phyloP scores from a whole-genome alignment of 2,888 invertebrate genomes.

The Spodoptera picta region DNA sequence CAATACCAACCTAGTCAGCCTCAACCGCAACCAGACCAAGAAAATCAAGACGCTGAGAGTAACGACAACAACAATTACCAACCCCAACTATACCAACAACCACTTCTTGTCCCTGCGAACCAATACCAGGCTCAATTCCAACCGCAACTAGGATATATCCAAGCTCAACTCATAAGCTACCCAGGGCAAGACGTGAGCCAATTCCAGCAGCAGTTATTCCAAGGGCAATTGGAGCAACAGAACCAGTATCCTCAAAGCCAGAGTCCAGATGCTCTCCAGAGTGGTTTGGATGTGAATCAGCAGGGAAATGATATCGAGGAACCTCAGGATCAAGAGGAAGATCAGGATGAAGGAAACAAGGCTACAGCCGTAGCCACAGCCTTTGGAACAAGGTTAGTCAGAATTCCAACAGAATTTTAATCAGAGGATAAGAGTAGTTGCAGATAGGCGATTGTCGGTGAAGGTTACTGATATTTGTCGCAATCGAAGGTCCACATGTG shows the following conservation, averaged over 20 bases:
- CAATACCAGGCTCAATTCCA: conserved; percentile 53
- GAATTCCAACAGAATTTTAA: conserved; percentile 60
- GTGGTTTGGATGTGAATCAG: conserved; percentile 78
- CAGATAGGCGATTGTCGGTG: conserved; percentile 37
- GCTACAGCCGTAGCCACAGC: conserved; percentile 82
- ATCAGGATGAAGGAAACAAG: conserved; percentile 66
- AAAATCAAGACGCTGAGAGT: conserved; percentile 48
- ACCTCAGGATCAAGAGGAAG: conserved; percentile 64
- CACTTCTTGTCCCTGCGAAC: conserved; percentile 39
- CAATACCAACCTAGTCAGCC: conserved; percentile 40
- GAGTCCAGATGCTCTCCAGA: conserved; percentile 72
- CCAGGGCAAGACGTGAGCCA: conserved; percentile 59
- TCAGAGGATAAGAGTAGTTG: conserved; percentile 29
- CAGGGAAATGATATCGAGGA: conserved; percentile 78
- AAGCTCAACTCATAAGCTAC: conserved; percentile 60
- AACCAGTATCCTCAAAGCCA: conserved; percentile 54
- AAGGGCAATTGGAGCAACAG: conserved; percentile 50
- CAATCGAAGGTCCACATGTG: conserved; percentile 23
- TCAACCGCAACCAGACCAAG: conserved; percentile 36
- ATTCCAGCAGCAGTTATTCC: conserved; percentile 39
- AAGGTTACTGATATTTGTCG: conserved; percentile 19
- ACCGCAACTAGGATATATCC: conserved; percentile 51
- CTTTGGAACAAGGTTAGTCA: conserved; percentile 81
- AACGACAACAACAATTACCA: conserved; percentile 43
- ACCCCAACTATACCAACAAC: conserved; percentile 52